Percentiles rank a stretch among this genome's conserved stretches.
Evolutionary conservation across 2,113 vertebrate species (phyloP).

Genomic region (Mastomys coucha): DNA sequence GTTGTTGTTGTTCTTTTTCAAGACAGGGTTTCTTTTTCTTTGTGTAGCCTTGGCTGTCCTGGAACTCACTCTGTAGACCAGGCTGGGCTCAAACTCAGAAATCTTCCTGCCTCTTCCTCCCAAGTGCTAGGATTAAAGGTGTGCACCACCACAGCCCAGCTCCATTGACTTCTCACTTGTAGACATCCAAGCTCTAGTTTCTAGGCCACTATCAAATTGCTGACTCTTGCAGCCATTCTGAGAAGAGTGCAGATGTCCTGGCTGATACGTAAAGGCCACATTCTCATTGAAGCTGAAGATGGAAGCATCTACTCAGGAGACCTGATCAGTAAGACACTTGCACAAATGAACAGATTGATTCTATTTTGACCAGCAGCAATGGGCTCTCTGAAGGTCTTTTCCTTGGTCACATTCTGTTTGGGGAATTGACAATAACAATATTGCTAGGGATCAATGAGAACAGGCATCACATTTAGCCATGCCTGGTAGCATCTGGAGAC

Average conservation of each 20-base stretch:
- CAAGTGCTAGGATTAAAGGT: no score
- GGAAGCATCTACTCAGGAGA: constrained; percentile 61
- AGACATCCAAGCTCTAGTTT: neutral
- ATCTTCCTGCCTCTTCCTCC: no score
- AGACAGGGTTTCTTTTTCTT: no score
- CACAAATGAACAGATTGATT: constrained; percentile 68
- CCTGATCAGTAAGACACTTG: constrained; percentile 66
- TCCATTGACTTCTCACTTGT: constrained; percentile 11
- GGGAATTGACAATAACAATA: neutral
- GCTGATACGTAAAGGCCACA: constrained; percentile 1
- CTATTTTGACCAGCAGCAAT: constrained; percentile 64
- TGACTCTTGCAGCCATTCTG: constrained; percentile 13
- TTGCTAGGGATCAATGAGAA: constrained; percentile 16
- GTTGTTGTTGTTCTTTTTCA: no score
- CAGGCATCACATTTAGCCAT: neutral
- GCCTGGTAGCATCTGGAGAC: constrained; percentile 13
- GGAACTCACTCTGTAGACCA: no score
- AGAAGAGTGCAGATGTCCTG: constrained; percentile 31
- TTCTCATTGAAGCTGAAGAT: constrained; percentile 58
- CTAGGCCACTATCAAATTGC: neutral
- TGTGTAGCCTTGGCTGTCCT: no score
- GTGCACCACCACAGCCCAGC: no score
- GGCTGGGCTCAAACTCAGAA: no score
- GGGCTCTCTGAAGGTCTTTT: neutral
- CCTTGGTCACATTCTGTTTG: constrained; percentile 4